Conservation (phyloP, 2,113 vertebrate species). For the Antechinus flavipes region DNA sequence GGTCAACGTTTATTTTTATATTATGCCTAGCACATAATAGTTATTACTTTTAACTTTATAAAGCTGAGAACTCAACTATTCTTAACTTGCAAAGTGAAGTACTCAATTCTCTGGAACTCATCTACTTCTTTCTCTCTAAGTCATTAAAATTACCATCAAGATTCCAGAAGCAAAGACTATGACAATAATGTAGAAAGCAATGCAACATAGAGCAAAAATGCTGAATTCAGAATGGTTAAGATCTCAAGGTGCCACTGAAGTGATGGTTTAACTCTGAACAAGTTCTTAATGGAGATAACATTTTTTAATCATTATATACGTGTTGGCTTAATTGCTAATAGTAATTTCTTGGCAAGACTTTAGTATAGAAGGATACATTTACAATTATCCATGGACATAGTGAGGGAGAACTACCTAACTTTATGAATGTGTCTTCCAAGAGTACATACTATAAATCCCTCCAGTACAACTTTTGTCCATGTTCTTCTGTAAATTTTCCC, state of each 20-base stretch:
- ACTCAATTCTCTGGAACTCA: background rate
- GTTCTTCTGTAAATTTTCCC: background rate
- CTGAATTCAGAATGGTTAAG: background rate
- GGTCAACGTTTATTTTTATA: background rate
- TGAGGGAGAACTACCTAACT: background rate
- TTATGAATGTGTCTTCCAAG: background rate
- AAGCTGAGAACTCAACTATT: background rate
- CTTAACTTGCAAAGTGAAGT: no score
- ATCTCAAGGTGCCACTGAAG: background rate
- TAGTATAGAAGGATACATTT: background rate
- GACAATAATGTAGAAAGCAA: background rate
- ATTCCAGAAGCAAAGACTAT: background rate
- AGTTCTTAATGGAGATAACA: background rate
- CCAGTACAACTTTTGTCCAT: background rate
- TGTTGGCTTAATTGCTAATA: background rate
- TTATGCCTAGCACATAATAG: background rate
- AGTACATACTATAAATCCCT: background rate
- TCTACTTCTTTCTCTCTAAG: background rate
- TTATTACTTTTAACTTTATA: background rate
- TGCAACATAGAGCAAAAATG: background rate
- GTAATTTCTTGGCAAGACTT: background rate
- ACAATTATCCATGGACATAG: background rate
- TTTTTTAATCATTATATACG: background rate
- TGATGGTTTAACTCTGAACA: background rate
- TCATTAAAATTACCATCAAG: background rate